Evolutionary conservation across 2,888 invertebrate species (phyloP).

Genomic region (Graphium colonna): DNA sequence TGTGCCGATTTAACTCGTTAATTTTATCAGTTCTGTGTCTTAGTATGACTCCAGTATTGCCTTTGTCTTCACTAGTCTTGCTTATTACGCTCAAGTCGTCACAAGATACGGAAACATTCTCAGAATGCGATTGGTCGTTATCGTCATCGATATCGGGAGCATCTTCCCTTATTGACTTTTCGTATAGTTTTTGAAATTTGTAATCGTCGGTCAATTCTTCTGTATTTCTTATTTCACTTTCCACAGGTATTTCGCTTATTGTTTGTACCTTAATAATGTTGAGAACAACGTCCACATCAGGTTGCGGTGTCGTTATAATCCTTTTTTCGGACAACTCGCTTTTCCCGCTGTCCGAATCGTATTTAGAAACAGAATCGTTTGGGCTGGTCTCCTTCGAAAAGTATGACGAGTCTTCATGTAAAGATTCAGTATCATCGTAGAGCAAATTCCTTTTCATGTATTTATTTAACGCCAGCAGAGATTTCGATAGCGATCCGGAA

Average conservation of each 20-base stretch:
- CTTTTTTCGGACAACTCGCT: slow-evolving; percentile 46
- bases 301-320: slow-evolving; percentile 12
- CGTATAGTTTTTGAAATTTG: slow-evolving; percentile 53
- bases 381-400: slow-evolving; percentile 71
- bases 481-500: slow-evolving; percentile 62
- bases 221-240: slow-evolving; percentile 29
- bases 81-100: slow-evolving; percentile 33
- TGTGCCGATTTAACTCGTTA: slow-evolving; percentile 55
- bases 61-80: slow-evolving; percentile 26
- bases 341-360: slow-evolving; percentile 58
- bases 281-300: slow-evolving; percentile 8
- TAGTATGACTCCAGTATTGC: slow-evolving; percentile 35
- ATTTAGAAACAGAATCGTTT: slow-evolving; percentile 57
- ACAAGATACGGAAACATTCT: slow-evolving; percentile 28
- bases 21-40: slow-evolving; percentile 39
- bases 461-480: slow-evolving; percentile 63
- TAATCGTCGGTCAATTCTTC: slow-evolving; percentile 62
- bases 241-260: slow-evolving; percentile 6
- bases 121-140: neutral
- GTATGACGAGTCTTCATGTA: slow-evolving; percentile 52
- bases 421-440: slow-evolving; percentile 51
- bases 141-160: slow-evolving; percentile 13
- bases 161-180: slow-evolving; percentile 29
- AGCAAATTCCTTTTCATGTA: slow-evolving; percentile 69
- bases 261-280: slow-evolving; percentile 19